Percentiles rank a stretch among this genome's conserved stretches.
phyloP scores from a whole-genome alignment of 1,140 invertebrate species.

The Gryllus bimaculatus region DNA sequence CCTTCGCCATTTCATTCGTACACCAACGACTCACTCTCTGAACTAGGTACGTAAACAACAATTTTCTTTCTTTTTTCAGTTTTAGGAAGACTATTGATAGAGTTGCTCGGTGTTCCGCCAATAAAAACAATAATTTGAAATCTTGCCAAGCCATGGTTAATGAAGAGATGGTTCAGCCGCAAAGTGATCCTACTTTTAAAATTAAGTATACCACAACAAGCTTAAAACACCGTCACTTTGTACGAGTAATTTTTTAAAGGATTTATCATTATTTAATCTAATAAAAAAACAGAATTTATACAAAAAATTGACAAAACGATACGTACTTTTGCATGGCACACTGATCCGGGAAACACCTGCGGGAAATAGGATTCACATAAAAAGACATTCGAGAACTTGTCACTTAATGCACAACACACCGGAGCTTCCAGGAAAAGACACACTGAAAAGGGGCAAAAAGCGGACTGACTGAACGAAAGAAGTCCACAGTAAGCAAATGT shows the following conservation, averaged over 20 bases:
- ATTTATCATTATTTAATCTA: neutral
- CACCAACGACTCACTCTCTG: no score
- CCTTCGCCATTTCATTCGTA: no score
- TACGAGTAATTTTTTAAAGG: neutral
- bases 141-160: no score
- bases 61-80: no score
- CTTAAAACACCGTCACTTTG: neutral
- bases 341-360: neutral
- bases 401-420: neutral
- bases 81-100: no score
- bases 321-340: neutral
- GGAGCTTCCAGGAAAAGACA: neutral
- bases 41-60: no score
- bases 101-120: no score
- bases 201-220: neutral
- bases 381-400: neutral
- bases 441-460: neutral
- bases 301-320: neutral
- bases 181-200: neutral
- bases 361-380: neutral
- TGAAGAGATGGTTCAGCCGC: no score
- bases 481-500: neutral
- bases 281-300: neutral
- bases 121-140: no score
- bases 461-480: neutral